These are phyloP conservation scores for Psylliodes chrysocephalus DNA, from an alignment of 2,888 invertebrate species.

Conservation along the genomic window DNA sequence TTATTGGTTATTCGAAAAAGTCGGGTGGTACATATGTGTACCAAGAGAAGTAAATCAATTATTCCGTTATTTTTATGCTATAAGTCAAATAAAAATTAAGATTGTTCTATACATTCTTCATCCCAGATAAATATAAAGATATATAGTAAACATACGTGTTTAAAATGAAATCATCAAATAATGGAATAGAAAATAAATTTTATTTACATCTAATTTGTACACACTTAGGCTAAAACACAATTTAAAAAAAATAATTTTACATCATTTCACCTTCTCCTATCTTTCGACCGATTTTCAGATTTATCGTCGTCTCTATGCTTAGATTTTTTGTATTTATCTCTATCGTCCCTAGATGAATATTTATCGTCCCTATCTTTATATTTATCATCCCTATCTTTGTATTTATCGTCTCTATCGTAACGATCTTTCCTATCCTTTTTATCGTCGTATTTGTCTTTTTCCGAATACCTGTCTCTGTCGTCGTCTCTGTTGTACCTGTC, in stretches of 20 bases:
- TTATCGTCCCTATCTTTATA: slow-evolving; percentile 54
- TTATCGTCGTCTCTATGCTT: slow-evolving; percentile 54
- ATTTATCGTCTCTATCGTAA: slow-evolving; percentile 53
- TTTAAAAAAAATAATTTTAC: slow-evolving; percentile 23
- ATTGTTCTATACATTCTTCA: too few species aligned
- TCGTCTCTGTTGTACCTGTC: slow-evolving; percentile 54
- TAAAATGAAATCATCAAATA: too few species aligned
- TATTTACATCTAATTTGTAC: slow-evolving; percentile 34
- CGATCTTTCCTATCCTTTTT: slow-evolving; percentile 57
- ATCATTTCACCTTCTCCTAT: slow-evolving; percentile 54
- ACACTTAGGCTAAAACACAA: slow-evolving; percentile 25
- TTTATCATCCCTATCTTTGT: slow-evolving; percentile 53
- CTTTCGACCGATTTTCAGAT: slow-evolving; percentile 55
- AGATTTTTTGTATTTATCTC: slow-evolving; percentile 53
- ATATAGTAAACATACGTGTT: too few species aligned
- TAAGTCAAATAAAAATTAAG: too few species aligned
- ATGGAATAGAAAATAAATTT: slow-evolving; percentile 35
- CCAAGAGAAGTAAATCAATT: too few species aligned
- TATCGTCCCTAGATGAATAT: slow-evolving; percentile 52
- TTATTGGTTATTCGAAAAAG: too few species aligned
- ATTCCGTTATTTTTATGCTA: too few species aligned
- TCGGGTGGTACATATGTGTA: too few species aligned
- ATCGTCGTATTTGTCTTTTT: slow-evolving; percentile 55
- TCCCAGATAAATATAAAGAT: too few species aligned
- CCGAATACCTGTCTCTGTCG: slow-evolving; percentile 47